A percentile compares a stretch with the other conserved stretches of the same genome.
These are phyloP conservation scores for Biston stratarius DNA, from an alignment of 2,888 invertebrate species.

Conservation along the genomic window DNA sequence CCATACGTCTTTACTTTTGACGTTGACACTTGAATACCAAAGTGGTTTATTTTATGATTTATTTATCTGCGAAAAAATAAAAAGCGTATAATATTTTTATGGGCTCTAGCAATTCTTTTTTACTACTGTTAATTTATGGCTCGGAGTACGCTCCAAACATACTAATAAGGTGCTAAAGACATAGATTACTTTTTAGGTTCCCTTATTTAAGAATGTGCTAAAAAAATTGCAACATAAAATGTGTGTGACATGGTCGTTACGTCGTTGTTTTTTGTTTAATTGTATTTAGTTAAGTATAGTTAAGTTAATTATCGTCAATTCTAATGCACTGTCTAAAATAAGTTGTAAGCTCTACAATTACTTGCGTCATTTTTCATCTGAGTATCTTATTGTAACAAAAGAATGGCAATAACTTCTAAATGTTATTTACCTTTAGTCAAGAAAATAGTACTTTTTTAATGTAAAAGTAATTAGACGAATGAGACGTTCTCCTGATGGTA, in stretches of 20 bases:
- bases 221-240: neutral
- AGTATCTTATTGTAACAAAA: neutral
- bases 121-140: slow-evolving; percentile 27
- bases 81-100: slow-evolving; percentile 29
- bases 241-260: slow-evolving; percentile 24
- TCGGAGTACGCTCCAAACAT: slow-evolving; percentile 11
- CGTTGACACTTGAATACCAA: slow-evolving; percentile 53
- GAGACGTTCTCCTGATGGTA: no score
- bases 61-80: slow-evolving; percentile 27
- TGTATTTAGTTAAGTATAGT: neutral
- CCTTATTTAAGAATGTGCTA: no score
- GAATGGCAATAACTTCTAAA: neutral
- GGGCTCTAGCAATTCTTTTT: slow-evolving; percentile 9
- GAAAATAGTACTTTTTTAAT: no score
- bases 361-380: no score
- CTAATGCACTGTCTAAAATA: neutral
- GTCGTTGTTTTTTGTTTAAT: slow-evolving; percentile 24
- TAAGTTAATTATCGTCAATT: neutral
- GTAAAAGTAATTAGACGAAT: no score
- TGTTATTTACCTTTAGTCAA: no score
- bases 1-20: slow-evolving; percentile 57
- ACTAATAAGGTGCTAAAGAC: slow-evolving; percentile 10
- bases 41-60: slow-evolving; percentile 41
- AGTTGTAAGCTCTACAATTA: no score
- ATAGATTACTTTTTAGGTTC: neutral